Evolutionary conservation across 2,113 vertebrate species (phyloP).

Genomic region (Oreochromis tanganicae): DNA sequence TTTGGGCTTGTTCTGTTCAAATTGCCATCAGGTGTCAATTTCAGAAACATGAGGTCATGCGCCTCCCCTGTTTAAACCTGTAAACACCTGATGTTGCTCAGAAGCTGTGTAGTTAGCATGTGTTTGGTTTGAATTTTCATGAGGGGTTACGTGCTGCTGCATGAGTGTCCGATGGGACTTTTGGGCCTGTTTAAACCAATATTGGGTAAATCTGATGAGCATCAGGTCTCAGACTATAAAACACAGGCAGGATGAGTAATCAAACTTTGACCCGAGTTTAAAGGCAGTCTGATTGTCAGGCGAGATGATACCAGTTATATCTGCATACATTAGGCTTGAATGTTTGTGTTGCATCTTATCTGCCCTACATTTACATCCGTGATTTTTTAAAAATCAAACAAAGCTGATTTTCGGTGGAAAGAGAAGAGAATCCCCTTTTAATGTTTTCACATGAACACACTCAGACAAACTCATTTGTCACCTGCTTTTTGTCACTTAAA

Average conservation of each 20-base stretch:
- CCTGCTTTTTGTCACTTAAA: background rate
- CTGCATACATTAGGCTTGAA: background rate
- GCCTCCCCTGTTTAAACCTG: background rate
- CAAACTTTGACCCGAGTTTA: background rate
- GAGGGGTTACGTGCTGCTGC: background rate
- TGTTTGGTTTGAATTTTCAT: background rate
- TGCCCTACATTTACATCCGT: background rate
- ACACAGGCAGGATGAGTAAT: background rate
- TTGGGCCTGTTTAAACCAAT: background rate
- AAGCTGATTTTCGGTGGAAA: background rate
- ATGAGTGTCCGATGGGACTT: background rate
- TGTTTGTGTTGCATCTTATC: background rate
- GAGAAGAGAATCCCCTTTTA: background rate
- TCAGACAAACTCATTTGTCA: background rate
- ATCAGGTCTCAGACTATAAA: background rate
- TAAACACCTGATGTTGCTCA: background rate
- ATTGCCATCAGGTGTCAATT: constrained; percentile 13
- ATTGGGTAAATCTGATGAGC: background rate
- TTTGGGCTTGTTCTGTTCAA: background rate
- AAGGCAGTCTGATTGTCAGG: background rate
- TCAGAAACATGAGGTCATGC: constrained; percentile 26
- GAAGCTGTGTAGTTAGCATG: background rate
- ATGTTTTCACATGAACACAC: background rate
- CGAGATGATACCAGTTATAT: background rate
- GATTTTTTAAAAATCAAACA: background rate